Percentiles rank a stretch among this genome's conserved stretches.
These are phyloP conservation scores for Drosophila maculinotata DNA, from an alignment of 2,888 invertebrate species.

Conservation along the genomic window DNA sequence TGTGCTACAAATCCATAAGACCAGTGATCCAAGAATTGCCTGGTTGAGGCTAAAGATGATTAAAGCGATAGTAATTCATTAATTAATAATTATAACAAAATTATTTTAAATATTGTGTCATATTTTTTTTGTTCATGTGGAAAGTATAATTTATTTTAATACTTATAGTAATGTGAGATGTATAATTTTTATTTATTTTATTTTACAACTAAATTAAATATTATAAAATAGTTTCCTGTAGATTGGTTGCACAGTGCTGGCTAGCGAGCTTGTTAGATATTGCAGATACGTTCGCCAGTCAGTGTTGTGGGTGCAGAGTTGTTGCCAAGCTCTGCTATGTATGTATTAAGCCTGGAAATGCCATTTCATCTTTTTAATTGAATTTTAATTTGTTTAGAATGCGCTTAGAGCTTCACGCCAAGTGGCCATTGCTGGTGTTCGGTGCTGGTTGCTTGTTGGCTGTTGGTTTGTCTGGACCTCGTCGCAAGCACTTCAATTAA, in stretches of 20 bases:
- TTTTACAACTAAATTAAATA: too few species aligned
- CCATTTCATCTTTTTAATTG: constrained; percentile 84
- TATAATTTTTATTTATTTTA: too few species aligned
- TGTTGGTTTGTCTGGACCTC: constrained; percentile 26
- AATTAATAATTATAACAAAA: too few species aligned
- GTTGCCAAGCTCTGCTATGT: constrained; percentile 29
- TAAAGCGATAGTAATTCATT: too few species aligned
- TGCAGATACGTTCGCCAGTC: constrained; percentile 16
- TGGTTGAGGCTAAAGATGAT: too few species aligned
- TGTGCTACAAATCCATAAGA: constrained; percentile 28
- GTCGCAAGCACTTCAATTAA: constrained; percentile 54
- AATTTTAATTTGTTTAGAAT: constrained; percentile 84
- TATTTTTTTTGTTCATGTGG: too few species aligned
- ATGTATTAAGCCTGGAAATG: constrained; percentile 73
- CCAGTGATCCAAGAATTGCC: too few species aligned
- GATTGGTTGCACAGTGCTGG: constrained; percentile 26
- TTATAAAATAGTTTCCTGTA: neutral
- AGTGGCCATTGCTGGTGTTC: constrained; percentile 49
- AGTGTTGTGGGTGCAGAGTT: constrained; percentile 12
- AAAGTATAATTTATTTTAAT: too few species aligned
- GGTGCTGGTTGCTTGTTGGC: constrained; percentile 8
- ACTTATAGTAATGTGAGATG: too few species aligned
- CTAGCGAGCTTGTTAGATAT: constrained; percentile 2
- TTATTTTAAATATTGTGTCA: too few species aligned
- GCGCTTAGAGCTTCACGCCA: constrained; percentile 69